Percentiles rank a stretch among this genome's conserved stretches.
Conservation (phyloP, 2,797 vertebrate species). For the Gila robusta region DNA sequence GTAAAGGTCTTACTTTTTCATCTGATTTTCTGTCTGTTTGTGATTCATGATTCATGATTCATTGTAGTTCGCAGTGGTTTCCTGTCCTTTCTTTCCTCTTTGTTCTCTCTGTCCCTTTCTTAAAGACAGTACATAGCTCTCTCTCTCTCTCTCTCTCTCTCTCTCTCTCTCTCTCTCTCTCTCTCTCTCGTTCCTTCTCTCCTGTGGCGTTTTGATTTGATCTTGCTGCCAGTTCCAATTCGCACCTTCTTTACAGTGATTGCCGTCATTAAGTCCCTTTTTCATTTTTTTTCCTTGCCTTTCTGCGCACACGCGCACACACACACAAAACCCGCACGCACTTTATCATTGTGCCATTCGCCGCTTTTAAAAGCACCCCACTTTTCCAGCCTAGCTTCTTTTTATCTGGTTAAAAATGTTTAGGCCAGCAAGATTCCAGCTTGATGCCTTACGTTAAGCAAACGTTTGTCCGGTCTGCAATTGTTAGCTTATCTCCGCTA, state of each 20-base stretch:
- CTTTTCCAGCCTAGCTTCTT: slow-evolving; percentile 46
- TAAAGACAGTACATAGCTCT: slow-evolving; percentile 13
- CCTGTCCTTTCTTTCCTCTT: slow-evolving; percentile 48
- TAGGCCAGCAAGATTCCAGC: slow-evolving; percentile 58
- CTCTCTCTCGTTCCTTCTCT: slow-evolving; percentile 29
- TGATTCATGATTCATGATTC: slow-evolving; percentile 11
- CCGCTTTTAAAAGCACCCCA: slow-evolving; percentile 48
- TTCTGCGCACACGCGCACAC: slow-evolving; percentile 54
- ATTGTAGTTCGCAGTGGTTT: neutral
- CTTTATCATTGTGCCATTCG: slow-evolving; percentile 42
- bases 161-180: slow-evolving; percentile 50
- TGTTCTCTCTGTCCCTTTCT: slow-evolving; percentile 54
- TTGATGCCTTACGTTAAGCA: slow-evolving; percentile 57
- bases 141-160: slow-evolving; percentile 18
- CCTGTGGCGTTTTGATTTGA: slow-evolving; percentile 28
- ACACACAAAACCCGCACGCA: slow-evolving; percentile 51
- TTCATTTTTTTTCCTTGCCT: slow-evolving; percentile 74
- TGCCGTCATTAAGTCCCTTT: slow-evolving; percentile 75
- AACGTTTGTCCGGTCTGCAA: slow-evolving; percentile 54
- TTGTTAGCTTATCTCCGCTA: slow-evolving; percentile 59
- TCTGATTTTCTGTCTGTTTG: neutral
- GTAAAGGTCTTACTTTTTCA: neutral
- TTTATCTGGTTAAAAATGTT: slow-evolving; percentile 61
- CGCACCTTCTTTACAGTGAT: slow-evolving; percentile 47
- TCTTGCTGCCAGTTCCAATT: slow-evolving; percentile 20